Conservation (phyloP, 2,113 vertebrate species). For the Tetrao urogallus region DNA sequence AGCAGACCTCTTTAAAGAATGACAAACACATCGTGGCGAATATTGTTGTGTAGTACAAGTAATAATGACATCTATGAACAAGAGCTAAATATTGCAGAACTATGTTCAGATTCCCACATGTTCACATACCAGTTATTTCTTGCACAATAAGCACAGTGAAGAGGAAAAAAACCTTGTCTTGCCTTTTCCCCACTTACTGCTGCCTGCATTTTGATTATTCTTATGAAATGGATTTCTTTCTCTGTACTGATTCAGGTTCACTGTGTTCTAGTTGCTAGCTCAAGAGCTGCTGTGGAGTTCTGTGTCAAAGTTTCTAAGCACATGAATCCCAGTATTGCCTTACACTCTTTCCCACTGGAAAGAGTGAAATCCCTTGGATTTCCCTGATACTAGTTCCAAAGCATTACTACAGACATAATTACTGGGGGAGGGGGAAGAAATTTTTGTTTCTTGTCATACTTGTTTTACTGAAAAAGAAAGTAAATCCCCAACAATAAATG, state of each 20-base stretch:
- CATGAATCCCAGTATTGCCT: neutral
- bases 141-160: neutral
- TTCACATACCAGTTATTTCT: neutral
- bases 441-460: neutral
- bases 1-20: neutral
- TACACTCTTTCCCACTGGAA: neutral
- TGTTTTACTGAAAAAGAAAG: neutral
- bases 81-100: neutral
- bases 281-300: neutral
- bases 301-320: neutral
- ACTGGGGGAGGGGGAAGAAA: neutral
- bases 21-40: neutral
- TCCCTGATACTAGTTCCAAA: neutral
- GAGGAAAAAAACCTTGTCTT: neutral
- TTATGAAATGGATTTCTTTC: neutral
- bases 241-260: neutral
- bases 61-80: neutral
- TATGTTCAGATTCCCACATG: neutral
- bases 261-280: neutral
- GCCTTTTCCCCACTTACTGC: constrained; percentile 8
- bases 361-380: neutral
- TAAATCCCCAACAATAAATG: neutral
- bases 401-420: neutral
- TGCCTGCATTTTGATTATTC: neutral
- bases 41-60: neutral